Base-by-base conservation (phyloP, 2,797 vertebrate species). In the Siniperca scherzeri region DNA sequence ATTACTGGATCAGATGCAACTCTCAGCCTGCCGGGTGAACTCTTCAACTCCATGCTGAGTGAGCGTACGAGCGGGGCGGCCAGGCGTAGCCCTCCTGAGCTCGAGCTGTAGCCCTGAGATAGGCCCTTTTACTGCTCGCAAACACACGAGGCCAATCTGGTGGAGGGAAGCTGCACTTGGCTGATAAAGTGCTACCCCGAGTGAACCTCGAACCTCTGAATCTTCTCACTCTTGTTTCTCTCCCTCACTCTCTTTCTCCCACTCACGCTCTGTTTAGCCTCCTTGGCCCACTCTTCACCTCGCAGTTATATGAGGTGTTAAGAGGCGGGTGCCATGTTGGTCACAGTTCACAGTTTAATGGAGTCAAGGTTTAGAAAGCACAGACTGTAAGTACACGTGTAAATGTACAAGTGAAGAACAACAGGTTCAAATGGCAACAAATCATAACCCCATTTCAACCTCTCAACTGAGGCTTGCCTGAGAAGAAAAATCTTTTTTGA, bases 101-200 rank as follows among this genome's bases (percentile, higher is more conserved):
- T 69, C 2, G 27, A 82, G 88, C 91, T 85, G 90, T 67, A 85
- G 83, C 85, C 89, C 62, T 66, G 61, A 89, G 86, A 93, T 90
- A 92, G 84, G 50, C 85, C 13, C 5, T 53, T 59, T 38, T 82
- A 55, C 30, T 42, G 56, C 81, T 78, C 61, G 71, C 84, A 87
- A 88, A 93, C 88, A 93, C 88, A 87, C 70, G 10, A 73, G 76
- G 30, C 71, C 87, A 75, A 80, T 85, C 60, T 72, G 78, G 81
- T 21, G 52, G 38, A 85, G 68, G 64, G 80, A 87, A 83, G 90
- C 94, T 94, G 93, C 78, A 68, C 77, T 75, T 36, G 57, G 77
- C 90, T 92, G 94, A 95, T 94, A 94, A 93, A 94, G 85, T 74
- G 77, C 87, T 88, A 87, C 91, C 85, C 74, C 3, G 80, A 83